phyloP scores from a whole-genome alignment of 2,113 vertebrate genomes.

The Herpailurus yagouaroundi region DNA sequence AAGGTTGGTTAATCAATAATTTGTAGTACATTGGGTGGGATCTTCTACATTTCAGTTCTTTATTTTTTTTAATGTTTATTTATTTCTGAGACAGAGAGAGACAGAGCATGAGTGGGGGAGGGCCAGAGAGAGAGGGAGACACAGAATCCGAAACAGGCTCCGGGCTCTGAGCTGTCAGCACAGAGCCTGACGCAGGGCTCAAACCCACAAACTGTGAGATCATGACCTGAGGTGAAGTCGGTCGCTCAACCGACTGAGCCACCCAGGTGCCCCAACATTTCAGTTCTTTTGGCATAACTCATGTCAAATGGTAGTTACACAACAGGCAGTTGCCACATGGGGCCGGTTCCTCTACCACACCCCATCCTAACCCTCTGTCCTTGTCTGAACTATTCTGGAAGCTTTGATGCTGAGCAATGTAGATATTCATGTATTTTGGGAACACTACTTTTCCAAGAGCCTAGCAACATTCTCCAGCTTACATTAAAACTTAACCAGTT shows the following conservation, averaged over 20 bases:
- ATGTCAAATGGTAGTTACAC: background rate
- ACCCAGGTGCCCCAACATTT: background rate
- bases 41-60: background rate
- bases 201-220: too few species aligned
- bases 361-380: background rate
- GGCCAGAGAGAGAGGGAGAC: too few species aligned
- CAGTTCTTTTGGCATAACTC: background rate
- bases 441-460: background rate
- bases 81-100: too few species aligned
- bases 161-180: too few species aligned
- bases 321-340: background rate
- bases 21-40: background rate
- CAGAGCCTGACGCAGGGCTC: too few species aligned
- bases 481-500: background rate
- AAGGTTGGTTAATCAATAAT: background rate
- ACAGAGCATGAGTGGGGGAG: too few species aligned
- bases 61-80: background rate
- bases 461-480: background rate
- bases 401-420: background rate
- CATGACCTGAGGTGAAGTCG: too few species aligned
- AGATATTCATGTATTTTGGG: background rate
- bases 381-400: background rate
- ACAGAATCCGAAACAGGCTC: too few species aligned
- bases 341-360: rapidly evolving
- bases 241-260: too few species aligned